Conservation (phyloP, 2,113 vertebrate genomes). For the Lagenorhynchus albirostris region DNA sequence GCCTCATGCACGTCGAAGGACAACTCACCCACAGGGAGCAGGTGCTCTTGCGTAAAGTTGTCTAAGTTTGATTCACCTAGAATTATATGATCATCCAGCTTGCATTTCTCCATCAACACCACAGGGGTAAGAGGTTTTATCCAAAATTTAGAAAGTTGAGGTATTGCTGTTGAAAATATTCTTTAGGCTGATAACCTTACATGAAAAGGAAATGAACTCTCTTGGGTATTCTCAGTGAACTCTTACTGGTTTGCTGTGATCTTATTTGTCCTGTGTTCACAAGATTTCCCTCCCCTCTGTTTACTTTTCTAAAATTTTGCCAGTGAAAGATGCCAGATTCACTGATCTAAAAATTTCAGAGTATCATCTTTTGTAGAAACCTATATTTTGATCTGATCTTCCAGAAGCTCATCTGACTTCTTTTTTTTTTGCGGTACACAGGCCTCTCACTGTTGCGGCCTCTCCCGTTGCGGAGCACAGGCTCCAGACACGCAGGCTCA, state of each 20-base stretch:
- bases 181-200: neutral
- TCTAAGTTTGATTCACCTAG: neutral
- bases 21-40: neutral
- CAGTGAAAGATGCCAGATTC: neutral
- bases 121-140: neutral
- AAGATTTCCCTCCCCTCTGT: neutral
- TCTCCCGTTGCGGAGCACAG: too few species aligned
- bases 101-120: constrained; percentile 5
- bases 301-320: constrained; percentile 10
- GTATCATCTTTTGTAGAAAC: neutral
- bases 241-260: neutral
- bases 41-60: neutral
- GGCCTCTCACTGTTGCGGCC: too few species aligned
- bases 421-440: too few species aligned
- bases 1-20: neutral
- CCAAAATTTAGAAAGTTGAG: neutral
- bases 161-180: neutral
- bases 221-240: neutral
- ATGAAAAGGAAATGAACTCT: neutral
- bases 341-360: neutral
- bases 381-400: neutral
- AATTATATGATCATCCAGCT: neutral
- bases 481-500: too few species aligned
- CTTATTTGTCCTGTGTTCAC: neutral
- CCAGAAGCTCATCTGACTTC: neutral